Base-by-base conservation (phyloP, 2,888 invertebrate species). In the Lycaena phlaeas region DNA sequence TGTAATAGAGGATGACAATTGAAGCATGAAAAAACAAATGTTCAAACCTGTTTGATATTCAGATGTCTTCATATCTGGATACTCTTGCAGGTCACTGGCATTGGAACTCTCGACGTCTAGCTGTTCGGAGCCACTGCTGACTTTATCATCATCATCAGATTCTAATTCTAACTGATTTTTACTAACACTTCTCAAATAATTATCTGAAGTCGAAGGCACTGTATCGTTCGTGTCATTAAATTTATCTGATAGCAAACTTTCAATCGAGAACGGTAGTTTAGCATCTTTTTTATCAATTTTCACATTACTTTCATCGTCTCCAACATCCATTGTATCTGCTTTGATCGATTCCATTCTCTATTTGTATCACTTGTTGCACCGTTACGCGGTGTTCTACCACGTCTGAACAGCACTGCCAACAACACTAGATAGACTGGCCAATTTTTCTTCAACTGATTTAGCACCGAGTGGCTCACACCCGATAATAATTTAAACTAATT, bases 201-300 rank as follows among this genome's bases (percentile, higher is more conserved):
- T 42, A 27, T 39, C 36, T 12, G 45, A 40, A 1, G 46, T 50
- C 4, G 46, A 38, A 4, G 45, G 49, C 27, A 25, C 43, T 18
- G 12, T 42, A 27, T 26, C 40, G 37, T 44, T 44, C 34, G 39
- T 41, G n/a, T 50, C 57, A 25, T 61, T 59, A 43, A 76, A 69
- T 53, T 77, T 84, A 48, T 73, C 69, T 1, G 82, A 75, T 2
- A 84, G 51, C 36, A 84, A 60, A 52, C 59, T 82, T 26, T 82
- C 82, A 34, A 84, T 84, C 0, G 82, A 84, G 56, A 84, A 84
- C 0, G 81, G 61, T 6, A 82, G 46, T 55, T 73, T 78, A 0
- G 56, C 45, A 43, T 79, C 81, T 0, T 36, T 46, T 59, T 61
- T 78, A 36, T 70, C 71, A 2, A 44, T 43, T 61, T 68, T 73